Conservation (phyloP, 2,797 vertebrate species). For the Leptatherina wallacei region DNA sequence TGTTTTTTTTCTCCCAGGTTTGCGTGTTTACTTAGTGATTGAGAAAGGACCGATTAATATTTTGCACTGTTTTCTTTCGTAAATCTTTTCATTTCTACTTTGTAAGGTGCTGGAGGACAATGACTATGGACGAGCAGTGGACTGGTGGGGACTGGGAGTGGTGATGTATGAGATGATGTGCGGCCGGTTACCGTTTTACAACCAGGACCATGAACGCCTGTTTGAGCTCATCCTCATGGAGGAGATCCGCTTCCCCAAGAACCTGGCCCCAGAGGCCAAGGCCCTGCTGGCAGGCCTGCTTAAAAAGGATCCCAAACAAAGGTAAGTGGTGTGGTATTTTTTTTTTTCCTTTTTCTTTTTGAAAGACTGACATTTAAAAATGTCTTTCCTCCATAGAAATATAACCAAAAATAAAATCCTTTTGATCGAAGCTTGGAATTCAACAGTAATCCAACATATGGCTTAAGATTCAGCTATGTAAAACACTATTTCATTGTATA, state of each 20-base stretch:
- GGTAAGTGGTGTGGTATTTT: constrained; percentile 62
- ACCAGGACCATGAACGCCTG: constrained; percentile 95
- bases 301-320: constrained; percentile 94
- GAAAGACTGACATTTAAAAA: too few relatives aligned
- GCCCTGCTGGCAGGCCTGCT: constrained; percentile 91
- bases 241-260: constrained; percentile 94
- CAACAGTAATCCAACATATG: too few relatives aligned
- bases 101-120: constrained; percentile 94
- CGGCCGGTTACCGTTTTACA: constrained; percentile 95
- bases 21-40: neutral
- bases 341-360: too few relatives aligned
- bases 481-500: too few relatives aligned
- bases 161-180: constrained; percentile 99
- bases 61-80: neutral
- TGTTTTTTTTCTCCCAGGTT: neutral
- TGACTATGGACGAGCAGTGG: constrained; percentile 93
- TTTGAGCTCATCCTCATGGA: constrained; percentile 97
- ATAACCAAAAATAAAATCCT: too few relatives aligned
- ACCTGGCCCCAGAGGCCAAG: constrained; percentile 90
- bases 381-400: too few relatives aligned
- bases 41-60: neutral
- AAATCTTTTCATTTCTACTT: neutral
- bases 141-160: constrained; percentile 97
- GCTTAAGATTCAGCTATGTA: too few relatives aligned
- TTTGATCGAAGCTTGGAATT: too few relatives aligned